A percentile compares a stretch with the other conserved stretches of the same genome.
Conservation (phyloP, 2,797 vertebrate genomes). For the Muraenolepis orangiensis region DNA sequence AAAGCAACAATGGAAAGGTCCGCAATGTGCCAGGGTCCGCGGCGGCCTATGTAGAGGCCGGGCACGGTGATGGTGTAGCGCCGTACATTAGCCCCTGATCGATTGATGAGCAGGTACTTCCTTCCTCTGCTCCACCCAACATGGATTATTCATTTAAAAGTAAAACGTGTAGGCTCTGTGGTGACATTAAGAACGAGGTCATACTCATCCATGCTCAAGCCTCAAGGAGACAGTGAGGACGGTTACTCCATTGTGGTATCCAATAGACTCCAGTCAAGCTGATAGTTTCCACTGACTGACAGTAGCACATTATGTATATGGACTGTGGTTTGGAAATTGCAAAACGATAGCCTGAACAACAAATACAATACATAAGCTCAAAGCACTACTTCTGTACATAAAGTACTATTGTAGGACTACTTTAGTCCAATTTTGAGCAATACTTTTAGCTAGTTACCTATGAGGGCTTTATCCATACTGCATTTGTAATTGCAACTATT, state of each 20-base stretch:
- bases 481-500: neutral
- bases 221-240: conserved; percentile 3
- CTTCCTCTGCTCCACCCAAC: conserved; percentile 46
- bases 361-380: neutral
- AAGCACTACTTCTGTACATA: neutral
- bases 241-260: conserved; percentile 20
- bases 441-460: neutral
- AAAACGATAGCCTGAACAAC: neutral
- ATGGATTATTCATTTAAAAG: conserved; percentile 61
- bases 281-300: neutral
- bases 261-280: conserved; percentile 1
- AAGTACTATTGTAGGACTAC: neutral
- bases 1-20: neutral
- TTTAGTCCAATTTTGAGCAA: neutral
- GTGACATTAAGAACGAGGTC: neutral
- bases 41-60: neutral
- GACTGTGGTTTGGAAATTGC: neutral
- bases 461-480: neutral
- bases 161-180: conserved; percentile 7
- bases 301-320: neutral
- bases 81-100: conserved; percentile 47
- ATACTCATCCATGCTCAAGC: neutral
- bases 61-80: neutral
- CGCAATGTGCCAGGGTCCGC: neutral
- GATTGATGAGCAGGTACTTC: conserved; percentile 59